Conservation (phyloP, 2,113 vertebrate genomes). For the Probosciger aterrimus region DNA sequence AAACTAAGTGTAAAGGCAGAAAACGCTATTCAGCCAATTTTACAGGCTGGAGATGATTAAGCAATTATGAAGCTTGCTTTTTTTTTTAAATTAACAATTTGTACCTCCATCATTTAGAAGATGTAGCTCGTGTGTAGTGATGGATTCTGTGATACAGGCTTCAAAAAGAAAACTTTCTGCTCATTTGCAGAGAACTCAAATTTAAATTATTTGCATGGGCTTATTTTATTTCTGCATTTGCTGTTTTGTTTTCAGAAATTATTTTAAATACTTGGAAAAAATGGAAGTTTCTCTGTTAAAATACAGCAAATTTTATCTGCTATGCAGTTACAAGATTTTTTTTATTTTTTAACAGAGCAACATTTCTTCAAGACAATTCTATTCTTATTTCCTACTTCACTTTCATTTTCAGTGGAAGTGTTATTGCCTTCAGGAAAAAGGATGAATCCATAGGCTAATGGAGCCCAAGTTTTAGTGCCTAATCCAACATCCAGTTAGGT, state of each 20-base stretch:
- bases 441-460: not conserved
- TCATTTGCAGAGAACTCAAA: not conserved
- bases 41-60: conserved; percentile 9
- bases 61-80: not conserved
- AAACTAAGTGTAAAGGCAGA: not conserved
- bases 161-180: not conserved
- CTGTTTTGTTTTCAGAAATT: not conserved
- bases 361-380: not conserved
- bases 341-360: not conserved
- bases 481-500: not conserved
- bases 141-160: not conserved
- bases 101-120: not conserved
- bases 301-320: not conserved
- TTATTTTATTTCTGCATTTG: not conserved
- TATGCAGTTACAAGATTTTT: not conserved
- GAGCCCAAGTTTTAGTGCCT: not conserved
- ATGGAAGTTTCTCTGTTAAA: not conserved
- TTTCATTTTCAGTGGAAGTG: not conserved
- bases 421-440: not conserved
- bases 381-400: not conserved
- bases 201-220: not conserved
- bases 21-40: not conserved
- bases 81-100: not conserved
- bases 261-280: not conserved
- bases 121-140: not conserved